A percentile compares a stretch with the other conserved stretches of the same genome.
These are phyloP conservation scores for Camponotus fellah DNA, from an alignment of 2,888 invertebrate genomes.

Conservation along the genomic window DNA sequence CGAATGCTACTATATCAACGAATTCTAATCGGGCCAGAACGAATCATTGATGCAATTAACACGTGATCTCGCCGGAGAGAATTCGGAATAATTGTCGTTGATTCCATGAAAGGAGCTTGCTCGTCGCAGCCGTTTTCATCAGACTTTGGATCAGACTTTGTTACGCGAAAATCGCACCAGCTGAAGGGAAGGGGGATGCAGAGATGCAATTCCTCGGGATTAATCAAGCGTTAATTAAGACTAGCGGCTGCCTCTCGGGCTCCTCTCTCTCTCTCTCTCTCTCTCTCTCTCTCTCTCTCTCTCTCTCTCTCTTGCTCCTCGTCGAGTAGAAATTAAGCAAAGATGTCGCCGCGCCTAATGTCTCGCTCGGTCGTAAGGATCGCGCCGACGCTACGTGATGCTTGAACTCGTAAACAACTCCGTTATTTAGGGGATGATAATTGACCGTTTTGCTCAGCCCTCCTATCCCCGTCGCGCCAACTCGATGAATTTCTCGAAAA, in stretches of 20 bases:
- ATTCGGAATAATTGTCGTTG: constrained; percentile 16
- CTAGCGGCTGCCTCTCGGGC: constrained; percentile 66
- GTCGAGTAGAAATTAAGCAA: constrained; percentile 81
- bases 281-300: constrained; percentile 27
- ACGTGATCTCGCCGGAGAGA: constrained; percentile 39
- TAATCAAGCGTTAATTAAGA: constrained; percentile 83
- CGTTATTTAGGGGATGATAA: constrained; percentile 84
- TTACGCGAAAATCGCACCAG: constrained; percentile 31
- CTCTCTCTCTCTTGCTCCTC: constrained; percentile 18
- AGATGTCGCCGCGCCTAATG: constrained; percentile 84
- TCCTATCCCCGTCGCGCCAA: constrained; percentile 60
- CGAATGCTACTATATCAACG: background rate
- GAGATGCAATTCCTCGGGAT: constrained; percentile 74
- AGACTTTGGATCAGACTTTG: constrained; percentile 16
- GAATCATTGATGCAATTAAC: constrained; percentile 55
- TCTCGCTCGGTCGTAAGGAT: constrained; percentile 61
- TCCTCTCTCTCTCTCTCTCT: constrained; percentile 15
- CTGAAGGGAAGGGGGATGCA: constrained; percentile 2
- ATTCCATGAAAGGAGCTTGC: constrained; percentile 11
- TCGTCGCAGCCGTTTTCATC: constrained; percentile 49
- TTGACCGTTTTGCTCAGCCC: constrained; percentile 76
- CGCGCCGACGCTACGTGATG: constrained; percentile 63
- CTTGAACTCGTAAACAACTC: constrained; percentile 82
- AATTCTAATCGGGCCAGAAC: constrained; percentile 50
- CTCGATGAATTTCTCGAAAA: constrained; percentile 70